Evolutionary conservation across 1,140 invertebrate genomes (phyloP).

Genomic region (Philopotamus ludificatus): DNA sequence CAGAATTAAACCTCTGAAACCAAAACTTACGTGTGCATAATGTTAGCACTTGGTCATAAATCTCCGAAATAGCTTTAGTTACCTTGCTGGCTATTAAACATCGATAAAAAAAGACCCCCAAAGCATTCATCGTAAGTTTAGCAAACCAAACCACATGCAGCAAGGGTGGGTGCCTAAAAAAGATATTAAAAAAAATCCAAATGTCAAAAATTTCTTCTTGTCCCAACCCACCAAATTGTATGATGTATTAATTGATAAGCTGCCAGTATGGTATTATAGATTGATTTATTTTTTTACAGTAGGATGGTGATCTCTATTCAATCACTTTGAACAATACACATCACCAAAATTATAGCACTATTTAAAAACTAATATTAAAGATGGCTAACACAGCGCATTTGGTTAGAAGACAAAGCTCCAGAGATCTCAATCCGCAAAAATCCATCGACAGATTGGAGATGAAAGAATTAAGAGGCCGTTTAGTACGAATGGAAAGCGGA

Average conservation of each 20-base stretch:
- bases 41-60: constrained; percentile 8
- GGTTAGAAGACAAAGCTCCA: constrained; percentile 80
- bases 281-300: background rate
- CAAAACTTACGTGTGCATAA: background rate
- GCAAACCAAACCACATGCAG: no score
- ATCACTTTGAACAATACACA: background rate
- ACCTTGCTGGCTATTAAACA: constrained; percentile 1
- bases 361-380: constrained; percentile 37
- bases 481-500: constrained; percentile 75
- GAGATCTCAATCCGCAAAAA: constrained; percentile 76
- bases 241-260: background rate
- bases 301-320: background rate
- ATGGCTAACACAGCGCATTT: constrained; percentile 90
- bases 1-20: background rate
- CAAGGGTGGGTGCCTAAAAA: background rate
- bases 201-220: background rate
- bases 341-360: constrained; percentile 1
- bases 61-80: background rate
- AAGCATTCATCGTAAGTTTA: no score
- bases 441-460: constrained; percentile 83
- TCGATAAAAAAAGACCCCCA: background rate
- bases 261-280: background rate
- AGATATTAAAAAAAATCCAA: background rate
- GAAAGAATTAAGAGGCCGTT: constrained; percentile 76
- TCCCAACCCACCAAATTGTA: background rate